phyloP scores from a whole-genome alignment of 2,113 vertebrate species.

The Xiphorhynchus elegans region DNA sequence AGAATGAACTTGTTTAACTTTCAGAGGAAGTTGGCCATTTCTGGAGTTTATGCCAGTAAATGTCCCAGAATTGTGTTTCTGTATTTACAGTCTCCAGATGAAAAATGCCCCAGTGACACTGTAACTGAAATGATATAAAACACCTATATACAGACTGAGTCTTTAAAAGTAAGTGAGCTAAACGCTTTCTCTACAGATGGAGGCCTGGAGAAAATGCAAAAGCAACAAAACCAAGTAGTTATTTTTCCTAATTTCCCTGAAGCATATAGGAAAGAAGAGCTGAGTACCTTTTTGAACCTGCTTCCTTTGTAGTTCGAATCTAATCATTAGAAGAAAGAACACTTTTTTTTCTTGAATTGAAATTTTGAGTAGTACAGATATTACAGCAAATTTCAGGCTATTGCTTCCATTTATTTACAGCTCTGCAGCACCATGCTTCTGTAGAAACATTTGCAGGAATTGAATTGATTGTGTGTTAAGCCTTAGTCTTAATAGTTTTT shows the following conservation, averaged over 20 bases:
- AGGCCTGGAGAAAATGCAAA: background rate
- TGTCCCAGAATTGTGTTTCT: background rate
- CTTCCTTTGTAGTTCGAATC: background rate
- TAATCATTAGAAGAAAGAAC: background rate
- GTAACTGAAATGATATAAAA: background rate
- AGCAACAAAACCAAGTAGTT: background rate
- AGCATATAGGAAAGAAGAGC: background rate
- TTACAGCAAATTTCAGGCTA: background rate
- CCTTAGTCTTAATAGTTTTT: constrained; percentile 49
- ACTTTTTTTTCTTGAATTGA: background rate
- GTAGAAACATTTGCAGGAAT: constrained; percentile 10
- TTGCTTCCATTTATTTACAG: background rate
- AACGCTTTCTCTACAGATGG: background rate
- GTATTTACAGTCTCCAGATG: background rate
- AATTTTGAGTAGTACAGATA: background rate
- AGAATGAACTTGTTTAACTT: background rate
- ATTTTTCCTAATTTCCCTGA: background rate
- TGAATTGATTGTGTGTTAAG: constrained; percentile 8
- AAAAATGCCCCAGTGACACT: background rate
- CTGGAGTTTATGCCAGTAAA: background rate
- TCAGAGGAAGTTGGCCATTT: background rate
- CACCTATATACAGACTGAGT: background rate
- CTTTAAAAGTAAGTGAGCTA: background rate
- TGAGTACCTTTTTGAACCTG: background rate
- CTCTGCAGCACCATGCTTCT: background rate